A percentile compares a stretch with the other conserved stretches of the same genome.
phyloP scores from a whole-genome alignment of 2,888 invertebrate species.

The Phalangium opilio region DNA sequence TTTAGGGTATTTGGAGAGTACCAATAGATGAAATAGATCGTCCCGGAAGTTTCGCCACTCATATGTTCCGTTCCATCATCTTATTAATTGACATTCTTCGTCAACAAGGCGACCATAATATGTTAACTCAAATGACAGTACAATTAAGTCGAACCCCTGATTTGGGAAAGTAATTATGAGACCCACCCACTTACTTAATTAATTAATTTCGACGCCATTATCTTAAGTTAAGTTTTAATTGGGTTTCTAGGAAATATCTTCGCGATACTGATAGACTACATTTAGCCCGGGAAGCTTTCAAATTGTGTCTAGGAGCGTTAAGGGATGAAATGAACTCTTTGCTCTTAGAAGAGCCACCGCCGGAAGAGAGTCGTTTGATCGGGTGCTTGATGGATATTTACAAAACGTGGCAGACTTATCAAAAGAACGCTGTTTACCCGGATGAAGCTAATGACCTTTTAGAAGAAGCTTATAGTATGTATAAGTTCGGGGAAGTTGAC shows the following conservation, averaged over 20 bases:
- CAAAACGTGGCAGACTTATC: slow-evolving; percentile 17
- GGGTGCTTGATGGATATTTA: slow-evolving; percentile 19
- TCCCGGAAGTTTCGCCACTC: slow-evolving; percentile 76
- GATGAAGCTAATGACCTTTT: slow-evolving; percentile 26
- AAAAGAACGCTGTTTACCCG: slow-evolving; percentile 14
- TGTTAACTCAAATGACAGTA: slow-evolving; percentile 59
- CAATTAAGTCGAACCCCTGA: slow-evolving; percentile 68
- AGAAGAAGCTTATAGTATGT: slow-evolving; percentile 25
- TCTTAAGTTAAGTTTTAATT: too few species aligned
- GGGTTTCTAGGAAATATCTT: slow-evolving; percentile 69
- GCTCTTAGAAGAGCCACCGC: slow-evolving; percentile 16
- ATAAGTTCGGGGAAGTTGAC: slow-evolving; percentile 24
- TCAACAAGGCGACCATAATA: slow-evolving; percentile 60
- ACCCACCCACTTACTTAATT: too few species aligned
- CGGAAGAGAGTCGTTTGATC: slow-evolving; percentile 14
- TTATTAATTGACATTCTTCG: slow-evolving; percentile 65
- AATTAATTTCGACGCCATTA: too few species aligned
- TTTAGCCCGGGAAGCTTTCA: slow-evolving; percentile 58
- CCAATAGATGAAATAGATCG: slow-evolving; percentile 78
- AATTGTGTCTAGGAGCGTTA: slow-evolving; percentile 14
- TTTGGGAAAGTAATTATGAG: slow-evolving; percentile 52
- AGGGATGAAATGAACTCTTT: slow-evolving; percentile 13
- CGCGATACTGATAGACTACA: slow-evolving; percentile 68
- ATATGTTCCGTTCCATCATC: slow-evolving; percentile 69
- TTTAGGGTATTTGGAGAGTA: slow-evolving; percentile 78